These are phyloP conservation scores for Trichoplusia ni DNA, from an alignment of 1,140 invertebrate genomes.

Conservation along the genomic window DNA sequence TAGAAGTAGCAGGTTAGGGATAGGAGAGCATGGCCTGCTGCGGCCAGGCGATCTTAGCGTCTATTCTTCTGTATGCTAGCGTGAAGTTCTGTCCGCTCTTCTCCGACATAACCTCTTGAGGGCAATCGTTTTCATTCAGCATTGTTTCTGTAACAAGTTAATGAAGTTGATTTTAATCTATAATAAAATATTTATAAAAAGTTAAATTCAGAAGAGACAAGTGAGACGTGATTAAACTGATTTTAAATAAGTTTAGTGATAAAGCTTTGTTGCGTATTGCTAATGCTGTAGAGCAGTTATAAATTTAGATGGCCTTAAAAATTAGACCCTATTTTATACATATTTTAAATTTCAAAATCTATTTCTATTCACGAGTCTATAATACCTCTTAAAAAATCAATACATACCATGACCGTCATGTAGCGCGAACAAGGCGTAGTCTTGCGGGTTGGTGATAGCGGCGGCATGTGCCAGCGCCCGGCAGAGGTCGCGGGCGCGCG, in stretches of 20 bases:
- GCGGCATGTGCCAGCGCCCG: constrained; percentile 96
- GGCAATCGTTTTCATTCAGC: constrained; percentile 93
- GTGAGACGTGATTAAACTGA: too few relatives aligned
- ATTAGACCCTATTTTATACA: too few relatives aligned
- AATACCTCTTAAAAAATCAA: too few relatives aligned
- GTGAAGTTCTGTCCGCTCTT: constrained; percentile 90
- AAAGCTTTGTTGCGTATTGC: too few relatives aligned
- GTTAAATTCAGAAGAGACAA: too few relatives aligned
- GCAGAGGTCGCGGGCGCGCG: constrained; percentile 95
- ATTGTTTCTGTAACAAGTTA: constrained; percentile 89
- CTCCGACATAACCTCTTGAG: constrained; percentile 90
- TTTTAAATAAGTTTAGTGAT: too few relatives aligned
- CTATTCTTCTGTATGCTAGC: constrained; percentile 96
- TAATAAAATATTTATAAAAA: too few relatives aligned
- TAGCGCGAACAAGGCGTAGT: constrained; percentile 96
- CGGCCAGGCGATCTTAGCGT: constrained; percentile 98
- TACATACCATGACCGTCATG: constrained; percentile 92
- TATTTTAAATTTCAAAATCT: too few relatives aligned
- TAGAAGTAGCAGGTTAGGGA: constrained; percentile 41
- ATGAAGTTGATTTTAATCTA: background rate
- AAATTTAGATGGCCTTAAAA: too few relatives aligned
- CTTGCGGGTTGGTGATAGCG: constrained; percentile 96
- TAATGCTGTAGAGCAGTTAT: too few relatives aligned
- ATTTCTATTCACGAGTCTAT: too few relatives aligned
- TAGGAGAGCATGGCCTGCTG: constrained; percentile 80